Evolutionary conservation across 2,888 invertebrate species (phyloP), one percentile per base, ranked within the genome.

Genomic region (Listrodromus nycthemerus): DNA sequence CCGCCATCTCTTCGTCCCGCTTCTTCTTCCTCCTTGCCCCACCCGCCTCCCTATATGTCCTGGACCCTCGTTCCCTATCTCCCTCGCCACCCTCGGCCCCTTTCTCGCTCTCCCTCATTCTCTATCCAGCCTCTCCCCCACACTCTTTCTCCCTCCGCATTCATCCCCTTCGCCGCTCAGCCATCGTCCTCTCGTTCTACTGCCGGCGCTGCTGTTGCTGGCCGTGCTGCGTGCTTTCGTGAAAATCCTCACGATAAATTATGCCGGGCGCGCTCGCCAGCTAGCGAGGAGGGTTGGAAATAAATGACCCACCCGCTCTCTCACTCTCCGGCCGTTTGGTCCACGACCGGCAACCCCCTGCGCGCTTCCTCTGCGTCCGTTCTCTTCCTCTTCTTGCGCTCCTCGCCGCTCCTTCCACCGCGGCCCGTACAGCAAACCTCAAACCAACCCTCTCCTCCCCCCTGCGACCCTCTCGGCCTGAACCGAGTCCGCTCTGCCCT

Each of bases 191-290:
- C 80, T 81, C 82, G 82, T 76, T 80, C 90, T 90, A 52, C 90
- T 91, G 89, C 88, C 88, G 89, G 88, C 86, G 87, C 86, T 89
- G 87, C 87, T 89, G 89, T 37, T 37, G 37, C 37, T 10, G 37
- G 37, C 37, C 37, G 37, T 10, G 37, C 91, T 91, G 91, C 92
- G 91, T 92, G 92, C 92, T 93, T 93, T 93, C 92, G 93, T 91
- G 93, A 93, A 93, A 93, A 93, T 93, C 93, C 93, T 93, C 93
- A 93, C 93, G 93, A 93, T 93, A 93, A 93, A 93, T 93, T 93
- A 93, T 93, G 93, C 93, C 91, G 91, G 90, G 92, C 91, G 91
- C 87, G 88, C 87, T 87, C 71, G 83, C 83, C 84, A 80, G 85
- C 83, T 81, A 81, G 85, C 86, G 81, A 84, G 82, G 84, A 76